phyloP scores from a whole-genome alignment of 2,888 invertebrate species.

The Agrotis puta region DNA sequence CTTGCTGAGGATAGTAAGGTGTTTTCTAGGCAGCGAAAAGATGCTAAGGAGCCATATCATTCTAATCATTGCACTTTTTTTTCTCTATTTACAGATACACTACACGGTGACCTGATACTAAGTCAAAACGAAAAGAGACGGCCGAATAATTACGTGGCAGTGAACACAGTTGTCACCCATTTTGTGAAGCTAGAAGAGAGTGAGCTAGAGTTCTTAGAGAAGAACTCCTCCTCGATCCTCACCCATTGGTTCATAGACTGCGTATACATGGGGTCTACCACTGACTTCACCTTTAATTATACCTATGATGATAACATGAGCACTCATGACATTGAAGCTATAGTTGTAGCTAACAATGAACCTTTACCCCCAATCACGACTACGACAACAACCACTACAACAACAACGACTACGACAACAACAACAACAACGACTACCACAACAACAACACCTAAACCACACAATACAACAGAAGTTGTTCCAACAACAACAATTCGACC shows the following conservation, averaged over 20 bases:
- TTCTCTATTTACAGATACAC: slow-evolving; percentile 79
- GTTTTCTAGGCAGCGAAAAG: neutral
- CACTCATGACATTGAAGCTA: slow-evolving; percentile 92
- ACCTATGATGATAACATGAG: slow-evolving; percentile 92
- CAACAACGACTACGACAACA: slow-evolving; percentile 66
- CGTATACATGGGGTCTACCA: slow-evolving; percentile 92
- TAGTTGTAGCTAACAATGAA: slow-evolving; percentile 93
- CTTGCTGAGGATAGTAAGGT: neutral
- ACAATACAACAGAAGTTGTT: slow-evolving; percentile 44
- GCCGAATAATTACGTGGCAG: slow-evolving; percentile 92
- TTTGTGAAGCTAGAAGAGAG: slow-evolving; percentile 90
- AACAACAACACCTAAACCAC: slow-evolving; percentile 59
- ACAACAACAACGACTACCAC: slow-evolving; percentile 56
- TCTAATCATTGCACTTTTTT: neutral
- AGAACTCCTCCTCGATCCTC: slow-evolving; percentile 86
- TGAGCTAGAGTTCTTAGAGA: slow-evolving; percentile 91
- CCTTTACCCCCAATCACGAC: slow-evolving; percentile 88
- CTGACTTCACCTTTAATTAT: slow-evolving; percentile 91
- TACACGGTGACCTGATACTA: slow-evolving; percentile 93
- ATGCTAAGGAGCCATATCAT: neutral
- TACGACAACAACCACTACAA: slow-evolving; percentile 76
- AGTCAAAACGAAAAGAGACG: slow-evolving; percentile 92
- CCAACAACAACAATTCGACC: slow-evolving; percentile 55
- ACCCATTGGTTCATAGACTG: slow-evolving; percentile 96
- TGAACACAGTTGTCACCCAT: slow-evolving; percentile 90